Percentiles rank a stretch among this genome's conserved stretches.
These are phyloP conservation scores for Conistra vaccinii DNA, from an alignment of 2,888 invertebrate genomes.

Conservation along the genomic window DNA sequence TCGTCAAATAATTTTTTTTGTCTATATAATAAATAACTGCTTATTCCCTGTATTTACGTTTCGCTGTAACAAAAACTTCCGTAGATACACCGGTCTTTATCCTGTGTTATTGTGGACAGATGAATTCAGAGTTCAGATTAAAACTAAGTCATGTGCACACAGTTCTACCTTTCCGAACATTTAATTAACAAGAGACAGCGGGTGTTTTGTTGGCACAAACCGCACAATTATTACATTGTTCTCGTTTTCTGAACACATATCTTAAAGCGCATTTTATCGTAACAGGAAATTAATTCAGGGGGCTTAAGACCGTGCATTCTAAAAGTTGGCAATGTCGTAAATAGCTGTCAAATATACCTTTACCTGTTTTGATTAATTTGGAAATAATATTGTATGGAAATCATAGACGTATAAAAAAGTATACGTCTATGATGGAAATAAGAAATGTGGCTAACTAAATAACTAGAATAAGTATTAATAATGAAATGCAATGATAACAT, in stretches of 20 bases:
- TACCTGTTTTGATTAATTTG: too few relatives aligned
- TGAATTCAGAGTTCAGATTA: conserved; percentile 78
- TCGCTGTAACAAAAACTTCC: not conserved
- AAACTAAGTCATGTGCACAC: conserved; percentile 76
- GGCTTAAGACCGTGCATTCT: too few relatives aligned
- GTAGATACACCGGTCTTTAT: not conserved
- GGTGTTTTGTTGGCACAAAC: conserved; percentile 25
- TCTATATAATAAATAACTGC: too few relatives aligned
- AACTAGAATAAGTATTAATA: too few relatives aligned
- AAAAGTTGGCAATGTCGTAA: too few relatives aligned
- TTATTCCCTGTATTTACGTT: not conserved
- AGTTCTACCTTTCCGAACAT: conserved; percentile 49
- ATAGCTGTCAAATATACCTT: too few relatives aligned
- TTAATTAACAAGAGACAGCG: conserved; percentile 70
- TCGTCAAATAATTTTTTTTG: too few relatives aligned
- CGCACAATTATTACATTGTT: conserved; percentile 29
- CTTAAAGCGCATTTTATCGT: not conserved
- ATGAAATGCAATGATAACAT: too few relatives aligned
- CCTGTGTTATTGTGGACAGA: conserved; percentile 48
- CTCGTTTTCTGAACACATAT: conserved; percentile 11
- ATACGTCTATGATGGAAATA: too few relatives aligned
- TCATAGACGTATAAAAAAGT: too few relatives aligned
- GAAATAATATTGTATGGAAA: too few relatives aligned
- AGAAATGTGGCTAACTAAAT: too few relatives aligned
- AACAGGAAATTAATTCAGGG: conserved; percentile 36